A percentile compares a stretch with the other conserved stretches of the same genome.
Conservation (phyloP, 2,888 invertebrate species). For the Caenorhabditis sp. region DNA sequence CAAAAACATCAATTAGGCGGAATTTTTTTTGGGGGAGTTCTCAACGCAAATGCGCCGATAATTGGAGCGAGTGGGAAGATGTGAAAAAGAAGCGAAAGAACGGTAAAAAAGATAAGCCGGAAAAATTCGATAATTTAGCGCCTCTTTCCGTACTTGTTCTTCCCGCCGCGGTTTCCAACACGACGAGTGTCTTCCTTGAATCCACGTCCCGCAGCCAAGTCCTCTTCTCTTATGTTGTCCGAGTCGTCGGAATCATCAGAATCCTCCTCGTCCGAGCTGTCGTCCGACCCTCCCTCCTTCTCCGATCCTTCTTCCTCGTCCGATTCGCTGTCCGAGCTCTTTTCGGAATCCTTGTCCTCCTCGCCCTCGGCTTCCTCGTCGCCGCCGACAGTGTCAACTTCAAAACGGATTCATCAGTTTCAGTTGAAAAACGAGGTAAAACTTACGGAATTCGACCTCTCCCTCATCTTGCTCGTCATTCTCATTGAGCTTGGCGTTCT, state of each 20-base stretch:
- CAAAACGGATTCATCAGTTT: conserved; percentile 9
- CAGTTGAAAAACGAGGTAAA: background rate
- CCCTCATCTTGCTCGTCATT: conserved; percentile 77
- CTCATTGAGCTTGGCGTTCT: conserved; percentile 84
- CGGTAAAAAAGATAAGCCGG: background rate
- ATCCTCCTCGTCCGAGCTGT: conserved; percentile 38
- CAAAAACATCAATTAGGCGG: background rate
- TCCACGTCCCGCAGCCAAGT: conserved; percentile 66
- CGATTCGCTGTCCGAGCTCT: conserved; percentile 46
- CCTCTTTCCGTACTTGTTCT: conserved; percentile 68
- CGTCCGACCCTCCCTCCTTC: conserved; percentile 36
- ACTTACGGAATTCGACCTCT: conserved; percentile 71
- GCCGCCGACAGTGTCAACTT: conserved; percentile 64
- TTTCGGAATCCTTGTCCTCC: conserved; percentile 35
- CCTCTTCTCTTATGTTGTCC: conserved; percentile 66
- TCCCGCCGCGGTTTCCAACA: conserved; percentile 55
- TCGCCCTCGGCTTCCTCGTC: conserved; percentile 56
- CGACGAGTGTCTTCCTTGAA: conserved; percentile 53
- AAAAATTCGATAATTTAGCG: conserved; percentile 38
- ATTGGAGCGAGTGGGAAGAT: background rate
- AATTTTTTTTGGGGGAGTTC: background rate
- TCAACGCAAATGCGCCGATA: background rate
- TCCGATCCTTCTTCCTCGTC: conserved; percentile 53
- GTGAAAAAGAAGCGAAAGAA: background rate
- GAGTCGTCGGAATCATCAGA: conserved; percentile 53